phyloP scores from a whole-genome alignment of 1,140 invertebrate species.

The Drosophila santomea region DNA sequence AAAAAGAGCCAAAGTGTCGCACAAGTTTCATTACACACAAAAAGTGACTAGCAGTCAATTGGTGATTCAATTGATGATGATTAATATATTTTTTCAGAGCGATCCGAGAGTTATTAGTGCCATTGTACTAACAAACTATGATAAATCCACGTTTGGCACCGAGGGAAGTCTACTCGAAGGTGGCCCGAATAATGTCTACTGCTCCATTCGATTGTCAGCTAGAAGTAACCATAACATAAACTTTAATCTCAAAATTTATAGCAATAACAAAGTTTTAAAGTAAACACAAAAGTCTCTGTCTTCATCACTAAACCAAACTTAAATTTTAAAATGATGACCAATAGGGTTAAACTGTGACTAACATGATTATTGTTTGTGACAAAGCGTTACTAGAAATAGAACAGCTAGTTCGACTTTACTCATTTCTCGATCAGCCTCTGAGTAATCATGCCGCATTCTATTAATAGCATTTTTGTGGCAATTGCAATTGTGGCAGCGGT shows the following conservation, averaged over 20 bases:
- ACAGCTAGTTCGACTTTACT: background rate
- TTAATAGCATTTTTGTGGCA: background rate
- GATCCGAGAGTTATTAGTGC: conserved; percentile 1
- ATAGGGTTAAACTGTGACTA: background rate
- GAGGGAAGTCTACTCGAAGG: background rate
- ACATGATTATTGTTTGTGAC: background rate
- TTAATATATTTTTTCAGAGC: background rate
- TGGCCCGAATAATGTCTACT: conserved; percentile 1
- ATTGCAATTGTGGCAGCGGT: background rate
- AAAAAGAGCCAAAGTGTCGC: background rate
- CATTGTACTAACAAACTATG: background rate
- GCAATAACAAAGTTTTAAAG: background rate
- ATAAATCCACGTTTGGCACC: background rate
- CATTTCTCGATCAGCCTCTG: background rate
- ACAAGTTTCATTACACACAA: background rate
- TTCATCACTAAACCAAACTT: background rate
- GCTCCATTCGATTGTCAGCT: background rate
- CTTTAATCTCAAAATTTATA: conserved; percentile 6
- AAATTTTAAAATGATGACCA: background rate
- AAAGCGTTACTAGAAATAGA: background rate
- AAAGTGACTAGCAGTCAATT: background rate
- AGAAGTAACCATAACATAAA: background rate
- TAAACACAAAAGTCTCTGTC: background rate
- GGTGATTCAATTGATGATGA: background rate
- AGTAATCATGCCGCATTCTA: background rate